phyloP scores from a whole-genome alignment of 2,113 vertebrate species.

The Toxostoma redivivum region DNA sequence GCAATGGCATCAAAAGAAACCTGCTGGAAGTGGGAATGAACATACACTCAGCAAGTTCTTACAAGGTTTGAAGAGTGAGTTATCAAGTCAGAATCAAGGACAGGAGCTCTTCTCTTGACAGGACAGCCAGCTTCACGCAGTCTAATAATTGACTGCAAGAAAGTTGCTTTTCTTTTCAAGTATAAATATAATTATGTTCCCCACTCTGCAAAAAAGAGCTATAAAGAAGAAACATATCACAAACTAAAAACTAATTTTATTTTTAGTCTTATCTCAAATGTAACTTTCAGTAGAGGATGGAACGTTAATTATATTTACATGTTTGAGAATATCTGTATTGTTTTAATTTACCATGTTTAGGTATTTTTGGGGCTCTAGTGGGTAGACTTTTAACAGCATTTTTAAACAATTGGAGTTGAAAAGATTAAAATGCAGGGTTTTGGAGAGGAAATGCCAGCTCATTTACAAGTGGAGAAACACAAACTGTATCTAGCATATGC shows the following conservation, averaged over 20 bases:
- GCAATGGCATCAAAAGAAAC: neutral
- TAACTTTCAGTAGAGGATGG: neutral
- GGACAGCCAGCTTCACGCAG: neutral
- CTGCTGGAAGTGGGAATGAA: neutral
- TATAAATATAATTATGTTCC: neutral
- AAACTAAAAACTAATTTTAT: neutral
- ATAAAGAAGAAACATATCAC: neutral
- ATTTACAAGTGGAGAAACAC: neutral
- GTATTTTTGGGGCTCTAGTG: neutral
- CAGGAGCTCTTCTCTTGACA: neutral
- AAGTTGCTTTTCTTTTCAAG: neutral
- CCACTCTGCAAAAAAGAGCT: neutral
- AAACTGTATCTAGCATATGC: neutral
- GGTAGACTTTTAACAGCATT: neutral
- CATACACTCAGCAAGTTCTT: neutral
- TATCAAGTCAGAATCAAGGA: neutral
- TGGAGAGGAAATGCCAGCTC: neutral
- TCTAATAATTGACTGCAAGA: neutral
- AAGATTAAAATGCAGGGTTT: neutral
- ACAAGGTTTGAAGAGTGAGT: neutral
- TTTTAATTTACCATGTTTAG: neutral
- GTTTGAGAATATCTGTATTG: neutral
- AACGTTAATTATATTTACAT: neutral
- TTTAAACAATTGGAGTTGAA: neutral
- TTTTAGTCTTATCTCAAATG: neutral